Percentiles rank a stretch among this genome's conserved stretches.
Evolutionary conservation across 2,888 invertebrate species (phyloP).

Genomic region (Oscheius sp.): DNA sequence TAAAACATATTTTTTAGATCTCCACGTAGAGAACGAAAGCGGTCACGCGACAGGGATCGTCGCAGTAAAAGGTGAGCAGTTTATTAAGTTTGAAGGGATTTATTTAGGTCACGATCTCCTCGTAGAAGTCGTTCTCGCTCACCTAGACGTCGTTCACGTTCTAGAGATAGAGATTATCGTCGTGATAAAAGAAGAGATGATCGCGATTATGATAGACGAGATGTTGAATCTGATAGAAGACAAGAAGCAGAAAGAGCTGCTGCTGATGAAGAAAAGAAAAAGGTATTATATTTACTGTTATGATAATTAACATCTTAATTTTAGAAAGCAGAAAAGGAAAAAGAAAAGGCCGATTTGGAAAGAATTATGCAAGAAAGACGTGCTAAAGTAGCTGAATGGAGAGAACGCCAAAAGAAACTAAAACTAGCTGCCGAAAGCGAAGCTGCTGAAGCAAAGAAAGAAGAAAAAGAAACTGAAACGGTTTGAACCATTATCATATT

Average conservation of each 20-base stretch:
- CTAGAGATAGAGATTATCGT: constrained; percentile 22
- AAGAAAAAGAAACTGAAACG: not conserved
- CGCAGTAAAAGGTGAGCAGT: constrained; percentile 3
- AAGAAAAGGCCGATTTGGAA: constrained; percentile 35
- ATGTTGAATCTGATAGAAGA: constrained; percentile 12
- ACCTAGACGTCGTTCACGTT: constrained; percentile 10
- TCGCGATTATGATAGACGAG: constrained; percentile 18
- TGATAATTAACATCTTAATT: not conserved
- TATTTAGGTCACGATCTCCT: not conserved
- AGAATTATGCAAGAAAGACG: constrained; percentile 47
- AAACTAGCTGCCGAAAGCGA: constrained; percentile 22
- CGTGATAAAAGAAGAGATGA: constrained; percentile 32
- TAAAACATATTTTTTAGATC: constrained; percentile 4
- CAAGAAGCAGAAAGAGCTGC: constrained; percentile 2
- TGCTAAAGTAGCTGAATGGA: constrained; percentile 48
- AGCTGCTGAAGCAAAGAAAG: constrained; percentile 12
- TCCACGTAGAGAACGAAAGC: constrained; percentile 31
- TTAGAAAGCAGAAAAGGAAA: not conserved
- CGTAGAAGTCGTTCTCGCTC: constrained; percentile 16
- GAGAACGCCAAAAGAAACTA: constrained; percentile 42
- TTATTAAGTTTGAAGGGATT: not conserved
- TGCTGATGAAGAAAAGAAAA: constrained; percentile 7
- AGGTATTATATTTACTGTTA: not conserved
- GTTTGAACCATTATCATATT: not conserved
- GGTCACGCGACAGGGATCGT: constrained; percentile 26